Conservation (phyloP, 2,113 vertebrate species). For the Phalacrocorax carbo region DNA sequence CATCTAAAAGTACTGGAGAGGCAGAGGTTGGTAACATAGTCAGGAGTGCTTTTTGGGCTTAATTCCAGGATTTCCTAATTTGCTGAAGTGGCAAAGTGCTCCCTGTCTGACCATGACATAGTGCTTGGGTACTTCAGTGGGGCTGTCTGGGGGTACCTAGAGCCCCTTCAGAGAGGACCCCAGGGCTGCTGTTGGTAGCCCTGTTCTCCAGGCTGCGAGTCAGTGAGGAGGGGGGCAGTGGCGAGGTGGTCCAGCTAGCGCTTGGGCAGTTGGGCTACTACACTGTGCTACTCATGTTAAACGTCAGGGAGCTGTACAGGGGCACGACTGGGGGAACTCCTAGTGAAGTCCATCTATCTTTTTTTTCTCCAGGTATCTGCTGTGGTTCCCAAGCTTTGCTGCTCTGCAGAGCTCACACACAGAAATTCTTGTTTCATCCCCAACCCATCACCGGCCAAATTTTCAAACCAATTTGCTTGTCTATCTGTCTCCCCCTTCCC, state of each 20-base stretch:
- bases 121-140: not conserved
- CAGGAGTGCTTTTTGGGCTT: not conserved
- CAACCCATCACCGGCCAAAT: not conserved
- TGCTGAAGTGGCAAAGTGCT: not conserved
- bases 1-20: not conserved
- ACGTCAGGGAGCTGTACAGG: not conserved
- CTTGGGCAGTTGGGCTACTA: not conserved
- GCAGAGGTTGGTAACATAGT: not conserved
- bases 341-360: not conserved
- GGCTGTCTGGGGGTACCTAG: not conserved
- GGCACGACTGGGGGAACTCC: rapidly evolving
- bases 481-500: not conserved
- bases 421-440: not conserved
- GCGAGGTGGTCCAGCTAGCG: not conserved
- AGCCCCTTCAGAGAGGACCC: not conserved
- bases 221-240: rapidly evolving
- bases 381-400: not conserved
- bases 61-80: not conserved
- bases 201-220: not conserved
- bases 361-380: not conserved
- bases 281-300: rapidly evolving
- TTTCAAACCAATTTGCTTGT: not conserved
- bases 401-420: not conserved
- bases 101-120: not conserved
- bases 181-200: not conserved